Percentiles rank a stretch among this genome's conserved stretches.
phyloP scores from a whole-genome alignment of 2,888 invertebrate species.

The Hyposoter didymator region DNA sequence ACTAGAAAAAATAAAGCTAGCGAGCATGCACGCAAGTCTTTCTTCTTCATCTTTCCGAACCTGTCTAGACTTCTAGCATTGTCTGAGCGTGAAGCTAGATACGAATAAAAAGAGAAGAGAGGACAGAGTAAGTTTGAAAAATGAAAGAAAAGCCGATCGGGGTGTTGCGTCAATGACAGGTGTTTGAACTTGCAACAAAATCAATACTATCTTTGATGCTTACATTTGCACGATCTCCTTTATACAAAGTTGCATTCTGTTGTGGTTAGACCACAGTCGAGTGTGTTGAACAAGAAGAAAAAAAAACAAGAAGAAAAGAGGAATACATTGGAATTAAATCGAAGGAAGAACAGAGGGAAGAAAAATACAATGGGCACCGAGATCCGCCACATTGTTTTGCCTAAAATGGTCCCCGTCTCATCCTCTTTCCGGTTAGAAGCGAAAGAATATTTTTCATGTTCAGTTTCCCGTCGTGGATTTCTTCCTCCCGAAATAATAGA shows the following conservation, averaged over 20 bases:
- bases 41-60: neutral
- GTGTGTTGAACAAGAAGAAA: neutral
- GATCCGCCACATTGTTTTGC: neutral
- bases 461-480: neutral
- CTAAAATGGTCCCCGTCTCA: neutral
- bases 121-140: neutral
- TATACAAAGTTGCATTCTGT: conserved; percentile 36
- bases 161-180: conserved; percentile 27
- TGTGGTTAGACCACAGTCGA: conserved; percentile 18
- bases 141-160: neutral
- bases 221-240: conserved; percentile 3
- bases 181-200: conserved; percentile 44
- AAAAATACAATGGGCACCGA: neutral
- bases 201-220: neutral
- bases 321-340: neutral
- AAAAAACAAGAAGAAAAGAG: neutral
- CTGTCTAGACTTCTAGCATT: conserved; percentile 21
- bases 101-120: neutral
- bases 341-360: neutral
- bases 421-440: neutral
- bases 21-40: conserved; percentile 12
- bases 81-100: neutral
- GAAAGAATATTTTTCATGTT: neutral
- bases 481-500: neutral
- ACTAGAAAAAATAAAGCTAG: neutral